Evolutionary conservation across 2,888 invertebrate genomes (phyloP).

Genomic region (Agelastica alni): DNA sequence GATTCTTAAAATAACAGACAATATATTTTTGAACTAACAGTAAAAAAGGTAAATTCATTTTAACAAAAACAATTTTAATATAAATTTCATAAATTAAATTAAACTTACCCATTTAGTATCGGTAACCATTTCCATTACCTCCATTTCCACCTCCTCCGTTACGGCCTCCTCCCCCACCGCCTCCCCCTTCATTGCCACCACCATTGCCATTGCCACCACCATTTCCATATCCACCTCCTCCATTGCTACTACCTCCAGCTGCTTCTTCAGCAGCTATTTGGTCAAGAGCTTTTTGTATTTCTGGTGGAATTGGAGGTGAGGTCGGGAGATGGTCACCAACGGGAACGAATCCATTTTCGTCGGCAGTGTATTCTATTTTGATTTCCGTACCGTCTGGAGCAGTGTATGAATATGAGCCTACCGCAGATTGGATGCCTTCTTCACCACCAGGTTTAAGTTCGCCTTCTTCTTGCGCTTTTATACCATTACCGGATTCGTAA

Average conservation of each 20-base stretch:
- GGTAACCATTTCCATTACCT: constrained; percentile 33
- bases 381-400: constrained; percentile 67
- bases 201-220: constrained; percentile 37
- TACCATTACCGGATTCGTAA: constrained; percentile 68
- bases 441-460: constrained; percentile 64
- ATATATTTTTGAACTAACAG: too few species aligned
- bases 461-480: constrained; percentile 65
- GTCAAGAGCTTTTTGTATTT: constrained; percentile 63
- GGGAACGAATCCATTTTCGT: constrained; percentile 70
- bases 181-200: constrained; percentile 25
- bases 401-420: constrained; percentile 67
- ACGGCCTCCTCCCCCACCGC: constrained; percentile 28
- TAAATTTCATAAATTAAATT: too few species aligned
- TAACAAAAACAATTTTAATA: too few species aligned
- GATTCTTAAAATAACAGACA: too few species aligned
- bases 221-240: constrained; percentile 42
- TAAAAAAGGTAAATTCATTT: too few species aligned
- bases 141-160: not conserved
- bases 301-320: constrained; percentile 69
- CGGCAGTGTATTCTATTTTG: constrained; percentile 64
- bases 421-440: constrained; percentile 61
- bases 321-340: constrained; percentile 63
- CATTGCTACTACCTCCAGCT: constrained; percentile 40
- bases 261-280: constrained; percentile 59
- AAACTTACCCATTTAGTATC: constrained; percentile 29